Evolutionary conservation across 1,140 invertebrate genomes (phyloP).

Genomic region (Anoplophora glabripennis): DNA sequence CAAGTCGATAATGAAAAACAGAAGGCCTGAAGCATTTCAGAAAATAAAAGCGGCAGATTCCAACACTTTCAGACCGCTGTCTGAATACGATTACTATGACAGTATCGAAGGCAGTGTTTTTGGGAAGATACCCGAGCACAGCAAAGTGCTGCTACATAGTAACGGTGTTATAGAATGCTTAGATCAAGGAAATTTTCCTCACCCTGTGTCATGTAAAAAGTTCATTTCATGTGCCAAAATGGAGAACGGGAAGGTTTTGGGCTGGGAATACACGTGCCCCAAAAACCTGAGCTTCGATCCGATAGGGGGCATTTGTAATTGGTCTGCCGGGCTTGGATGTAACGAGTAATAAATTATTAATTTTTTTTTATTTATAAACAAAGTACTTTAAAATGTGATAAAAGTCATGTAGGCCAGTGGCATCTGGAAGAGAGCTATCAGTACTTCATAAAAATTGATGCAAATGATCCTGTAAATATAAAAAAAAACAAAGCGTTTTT

Average conservation of each 20-base stretch:
- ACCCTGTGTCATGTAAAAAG: constrained; percentile 82
- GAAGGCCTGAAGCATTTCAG: constrained; percentile 11
- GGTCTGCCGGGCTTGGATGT: constrained; percentile 75
- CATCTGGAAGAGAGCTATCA: no score
- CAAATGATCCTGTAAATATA: no score
- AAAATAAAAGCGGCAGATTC: constrained; percentile 10
- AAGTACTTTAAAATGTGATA: no score
- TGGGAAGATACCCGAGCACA: constrained; percentile 42
- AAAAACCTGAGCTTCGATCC: constrained; percentile 80
- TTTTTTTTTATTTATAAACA: no score
- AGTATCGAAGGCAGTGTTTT: constrained; percentile 14
- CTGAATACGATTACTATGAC: constrained; percentile 65
- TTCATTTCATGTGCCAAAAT: constrained; percentile 85
- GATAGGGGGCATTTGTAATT: constrained; percentile 85
- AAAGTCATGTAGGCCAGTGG: no score
- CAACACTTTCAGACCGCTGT: constrained; percentile 12
- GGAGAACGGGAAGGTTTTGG: constrained; percentile 70
- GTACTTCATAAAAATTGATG: no score
- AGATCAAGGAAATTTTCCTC: constrained; percentile 84
- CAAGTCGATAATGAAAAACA: constrained; percentile 12
- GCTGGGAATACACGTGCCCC: constrained; percentile 85
- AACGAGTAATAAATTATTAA: constrained; percentile 46
- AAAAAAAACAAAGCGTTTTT: no score
- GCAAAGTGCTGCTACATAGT: constrained; percentile 50
- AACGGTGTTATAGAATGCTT: constrained; percentile 73